Evolutionary conservation across 2,888 invertebrate genomes (phyloP), one percentile per base, ranked within the genome.

Genomic region (Brachyptera risi): DNA sequence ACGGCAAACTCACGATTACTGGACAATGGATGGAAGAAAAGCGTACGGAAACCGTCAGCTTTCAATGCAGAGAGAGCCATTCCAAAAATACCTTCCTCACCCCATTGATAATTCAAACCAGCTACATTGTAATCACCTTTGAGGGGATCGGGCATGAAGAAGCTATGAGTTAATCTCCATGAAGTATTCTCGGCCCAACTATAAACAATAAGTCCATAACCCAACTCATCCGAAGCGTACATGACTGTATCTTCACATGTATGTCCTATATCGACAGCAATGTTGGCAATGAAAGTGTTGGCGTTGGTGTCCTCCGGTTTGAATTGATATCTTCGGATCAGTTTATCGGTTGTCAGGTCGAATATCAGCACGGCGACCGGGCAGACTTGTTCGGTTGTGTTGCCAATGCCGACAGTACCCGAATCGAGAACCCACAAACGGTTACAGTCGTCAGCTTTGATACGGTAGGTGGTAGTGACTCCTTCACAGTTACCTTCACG

Each of bases 61-160:
- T 84, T 81, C 3, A 80, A 71, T 0, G 90, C 85, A 0, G 89
- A 85, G 1, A 90, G 73, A 0, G 87, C 82, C 74, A 90, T 84
- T 1, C 91, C 91, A 67, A 91, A 91, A 63, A 90, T 86, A 13
- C 89, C 90, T 75, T 90, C 92, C 66, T 85, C 84, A 23, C 83
- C 84, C 92, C 92, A 92, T 73, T 91, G 90, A 80, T 90, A 91
- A 73, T 90, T 90, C 11, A 91, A 75, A 0, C 90, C 90, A 3
- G 59, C 66, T 21, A 90, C 83, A 70, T 87, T 88, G 73, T 85
- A 90, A 70, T 90, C 88, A 4, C 90, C 89, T 15, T 82, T 79
- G 2, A 91, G 75, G 0, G 92, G 92, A 73, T 92, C 91, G 0
- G 91, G 90, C 78, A 86, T 82, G 76, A 92, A 91, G 73, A 80